Base-by-base conservation (phyloP, 2,113 vertebrate species). In the Brachyistius frenatus region DNA sequence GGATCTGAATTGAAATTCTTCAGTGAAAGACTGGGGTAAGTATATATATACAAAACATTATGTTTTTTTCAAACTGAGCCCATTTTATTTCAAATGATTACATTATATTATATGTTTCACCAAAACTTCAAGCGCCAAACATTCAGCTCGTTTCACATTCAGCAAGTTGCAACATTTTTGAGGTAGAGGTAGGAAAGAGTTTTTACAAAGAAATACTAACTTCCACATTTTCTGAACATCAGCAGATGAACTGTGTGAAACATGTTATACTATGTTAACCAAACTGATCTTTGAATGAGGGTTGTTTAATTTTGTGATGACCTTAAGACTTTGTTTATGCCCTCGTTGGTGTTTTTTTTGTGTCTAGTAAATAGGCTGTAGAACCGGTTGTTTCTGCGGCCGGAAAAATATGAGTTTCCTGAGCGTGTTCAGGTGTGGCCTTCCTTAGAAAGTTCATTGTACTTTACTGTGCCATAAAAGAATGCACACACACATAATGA, bases 391-490 rank as follows among this genome's bases (percentile, higher is more conserved):
- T 87, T 87, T 88, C 79, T 64, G 10, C 72, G 62, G 83, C 56
- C 64, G 41, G 81, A 76, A 82, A 91, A 86, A 78, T 86, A 73
- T 72, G 69, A 84, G 86, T 86, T 93, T 93, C 85, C 91, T 89
- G 86, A 81, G 80, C 5, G 16, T 78, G 72, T 33, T 78, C 88
- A 94, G 92, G 90, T 93, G 89, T 91, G 87, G 86, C 91, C 72
- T 87, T 88, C 80, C 90, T 80, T 68, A 50, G 5, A 79, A 79
- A 81, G 61, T 73, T 85, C 60, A 87, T 70, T 74, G 73, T 66
- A 63, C 39, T 76, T 16, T 61, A 31, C 47, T 81, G 54, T 65
- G 23, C 73, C 31, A 68, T 60, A 69, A 67, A 57, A 86, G 54
- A 89, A 84, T 72, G 66, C 39, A 2, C 15, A 11, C 15, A 11